A percentile compares a stretch with the other conserved stretches of the same genome.
Evolutionary conservation across 2,113 vertebrate species (phyloP).

Genomic region (Eonycteris spelaea): DNA sequence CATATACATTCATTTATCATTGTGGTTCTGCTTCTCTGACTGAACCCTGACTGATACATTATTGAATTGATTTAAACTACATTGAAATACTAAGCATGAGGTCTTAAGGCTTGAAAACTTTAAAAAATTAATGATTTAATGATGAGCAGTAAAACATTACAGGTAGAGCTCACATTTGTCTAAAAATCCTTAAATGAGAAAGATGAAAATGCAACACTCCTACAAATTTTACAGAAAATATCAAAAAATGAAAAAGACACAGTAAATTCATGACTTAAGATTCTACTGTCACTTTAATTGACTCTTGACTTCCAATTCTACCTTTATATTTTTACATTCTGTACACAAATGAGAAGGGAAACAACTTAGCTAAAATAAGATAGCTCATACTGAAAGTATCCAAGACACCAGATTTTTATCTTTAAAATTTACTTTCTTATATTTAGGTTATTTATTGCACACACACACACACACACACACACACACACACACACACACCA

Average conservation of each 20-base stretch:
- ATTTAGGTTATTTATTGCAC: constrained; percentile 6
- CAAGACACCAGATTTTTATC: neutral
- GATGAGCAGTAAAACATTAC: neutral
- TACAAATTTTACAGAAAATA: neutral
- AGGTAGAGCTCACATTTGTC: neutral
- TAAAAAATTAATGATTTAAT: constrained; percentile 38
- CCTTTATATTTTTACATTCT: neutral
- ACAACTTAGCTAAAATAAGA: neutral
- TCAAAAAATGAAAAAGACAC: neutral
- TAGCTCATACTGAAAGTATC: neutral
- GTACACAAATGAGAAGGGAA: neutral
- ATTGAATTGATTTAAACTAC: neutral
- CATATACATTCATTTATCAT: neutral
- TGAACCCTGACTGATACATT: neutral
- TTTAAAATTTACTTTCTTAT: neutral
- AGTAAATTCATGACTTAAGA: neutral
- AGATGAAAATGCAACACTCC: neutral
- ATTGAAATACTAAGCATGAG: neutral
- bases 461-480: no score
- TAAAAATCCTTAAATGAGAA: neutral
- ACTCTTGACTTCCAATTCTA: neutral
- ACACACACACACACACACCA: no score
- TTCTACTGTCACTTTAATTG: neutral
- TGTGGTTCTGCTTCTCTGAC: neutral
- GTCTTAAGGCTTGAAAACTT: constrained; percentile 23